Evolutionary conservation across 2,888 invertebrate species (phyloP).

Genomic region (Calameuta idolon): DNA sequence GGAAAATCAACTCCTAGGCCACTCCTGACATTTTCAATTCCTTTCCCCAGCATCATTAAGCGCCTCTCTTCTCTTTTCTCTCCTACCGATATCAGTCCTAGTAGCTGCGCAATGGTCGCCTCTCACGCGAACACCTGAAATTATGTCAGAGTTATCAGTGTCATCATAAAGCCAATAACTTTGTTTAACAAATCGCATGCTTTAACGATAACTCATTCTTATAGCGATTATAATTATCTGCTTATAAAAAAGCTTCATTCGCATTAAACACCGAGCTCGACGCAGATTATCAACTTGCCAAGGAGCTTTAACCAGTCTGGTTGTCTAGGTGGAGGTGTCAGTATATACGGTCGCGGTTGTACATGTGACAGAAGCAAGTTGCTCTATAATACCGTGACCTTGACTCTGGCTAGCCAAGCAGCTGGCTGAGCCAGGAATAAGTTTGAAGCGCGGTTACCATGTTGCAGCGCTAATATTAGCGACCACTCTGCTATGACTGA

Average conservation of each 20-base stretch:
- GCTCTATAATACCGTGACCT: conserved; percentile 60
- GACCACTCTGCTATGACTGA: conserved; percentile 18
- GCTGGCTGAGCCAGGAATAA: conserved; percentile 63
- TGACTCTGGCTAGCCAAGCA: conserved; percentile 63
- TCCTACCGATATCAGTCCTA: neutral
- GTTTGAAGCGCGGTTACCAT: conserved; percentile 59
- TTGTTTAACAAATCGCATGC: neutral
- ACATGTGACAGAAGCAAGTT: conserved; percentile 12
- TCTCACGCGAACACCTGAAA: neutral
- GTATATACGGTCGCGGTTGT: neutral
- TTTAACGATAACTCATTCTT: neutral
- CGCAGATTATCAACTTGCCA: neutral
- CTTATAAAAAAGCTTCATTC: neutral
- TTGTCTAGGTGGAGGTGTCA: neutral
- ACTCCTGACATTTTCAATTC: neutral
- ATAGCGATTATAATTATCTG: neutral
- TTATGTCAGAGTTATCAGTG: neutral
- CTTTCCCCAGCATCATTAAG: neutral
- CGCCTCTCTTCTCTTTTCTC: neutral
- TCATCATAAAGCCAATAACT: neutral
- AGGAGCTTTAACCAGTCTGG: neutral
- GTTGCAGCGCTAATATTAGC: conserved; percentile 64
- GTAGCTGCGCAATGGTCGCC: neutral
- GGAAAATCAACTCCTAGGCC: neutral
- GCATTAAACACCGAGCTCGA: neutral